Conservation (phyloP, 2,888 invertebrate genomes). For the Stomorhina lunata region DNA sequence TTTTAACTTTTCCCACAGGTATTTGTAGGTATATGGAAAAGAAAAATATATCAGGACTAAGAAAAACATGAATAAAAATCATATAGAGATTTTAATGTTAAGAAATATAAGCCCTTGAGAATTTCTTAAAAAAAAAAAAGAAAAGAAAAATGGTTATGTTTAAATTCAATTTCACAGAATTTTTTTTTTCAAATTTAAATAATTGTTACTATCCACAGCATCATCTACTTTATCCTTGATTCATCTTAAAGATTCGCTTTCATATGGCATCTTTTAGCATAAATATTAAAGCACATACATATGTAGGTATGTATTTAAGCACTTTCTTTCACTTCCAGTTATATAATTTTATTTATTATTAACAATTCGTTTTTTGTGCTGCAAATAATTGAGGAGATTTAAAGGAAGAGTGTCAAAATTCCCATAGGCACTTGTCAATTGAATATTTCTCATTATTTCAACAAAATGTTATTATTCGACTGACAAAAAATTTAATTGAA, state of each 20-base stretch:
- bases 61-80: background rate
- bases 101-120: slow-evolving; percentile 16
- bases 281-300: too few relatives aligned
- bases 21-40: background rate
- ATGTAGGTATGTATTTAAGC: too few relatives aligned
- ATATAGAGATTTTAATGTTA: background rate
- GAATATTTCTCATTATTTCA: background rate
- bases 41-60: background rate
- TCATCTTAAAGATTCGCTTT: too few relatives aligned
- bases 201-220: too few relatives aligned
- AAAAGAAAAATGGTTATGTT: background rate
- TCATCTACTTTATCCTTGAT: too few relatives aligned
- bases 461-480: background rate
- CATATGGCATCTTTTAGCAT: too few relatives aligned
- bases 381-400: background rate
- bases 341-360: too few relatives aligned
- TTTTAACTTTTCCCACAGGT: background rate
- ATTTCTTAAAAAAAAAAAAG: background rate
- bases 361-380: too few relatives aligned
- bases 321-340: too few relatives aligned
- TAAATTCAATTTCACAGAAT: too few relatives aligned
- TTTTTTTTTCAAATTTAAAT: too few relatives aligned
- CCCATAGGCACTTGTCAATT: slow-evolving; percentile 53
- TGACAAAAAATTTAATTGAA: background rate
- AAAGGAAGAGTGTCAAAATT: slow-evolving; percentile 55